A percentile compares a stretch with the other conserved stretches of the same genome.
Evolutionary conservation across 2,113 vertebrate genomes (phyloP).

Genomic region (Heptranchias perlo): DNA sequence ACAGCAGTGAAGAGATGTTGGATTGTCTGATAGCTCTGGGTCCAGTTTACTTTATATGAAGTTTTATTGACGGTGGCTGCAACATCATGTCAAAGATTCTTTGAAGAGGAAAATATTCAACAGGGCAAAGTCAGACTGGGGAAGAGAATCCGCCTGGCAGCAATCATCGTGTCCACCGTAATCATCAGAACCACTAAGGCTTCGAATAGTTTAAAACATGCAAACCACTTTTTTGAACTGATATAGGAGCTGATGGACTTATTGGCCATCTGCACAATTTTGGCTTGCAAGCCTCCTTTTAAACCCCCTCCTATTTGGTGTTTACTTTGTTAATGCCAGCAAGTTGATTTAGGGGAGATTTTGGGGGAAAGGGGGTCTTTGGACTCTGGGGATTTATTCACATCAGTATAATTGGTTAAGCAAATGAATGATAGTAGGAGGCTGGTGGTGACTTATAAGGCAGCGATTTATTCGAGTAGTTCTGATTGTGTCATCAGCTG

Average conservation of each 20-base stretch:
- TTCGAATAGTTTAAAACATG: not conserved
- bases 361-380: not conserved
- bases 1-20: not conserved
- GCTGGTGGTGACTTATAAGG: not conserved
- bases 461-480: not conserved
- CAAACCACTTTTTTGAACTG: not conserved
- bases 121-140: not conserved
- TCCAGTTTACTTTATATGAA: not conserved
- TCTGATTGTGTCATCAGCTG: slow-evolving; percentile 1
- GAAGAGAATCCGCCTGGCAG: too few relatives aligned
- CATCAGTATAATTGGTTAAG: not conserved
- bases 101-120: not conserved
- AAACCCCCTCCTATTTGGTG: not conserved
- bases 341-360: not conserved
- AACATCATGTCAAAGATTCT: not conserved
- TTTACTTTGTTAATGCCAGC: not conserved
- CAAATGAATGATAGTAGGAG: not conserved
- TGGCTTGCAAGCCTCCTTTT: not conserved
- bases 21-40: not conserved
- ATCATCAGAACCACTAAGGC: not conserved
- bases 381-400: not conserved
- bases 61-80: not conserved
- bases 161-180: not conserved
- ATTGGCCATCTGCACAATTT: not conserved
- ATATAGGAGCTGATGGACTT: not conserved